Conservation (phyloP, 2,113 vertebrate species). For the Pycnonotus jocosus region DNA sequence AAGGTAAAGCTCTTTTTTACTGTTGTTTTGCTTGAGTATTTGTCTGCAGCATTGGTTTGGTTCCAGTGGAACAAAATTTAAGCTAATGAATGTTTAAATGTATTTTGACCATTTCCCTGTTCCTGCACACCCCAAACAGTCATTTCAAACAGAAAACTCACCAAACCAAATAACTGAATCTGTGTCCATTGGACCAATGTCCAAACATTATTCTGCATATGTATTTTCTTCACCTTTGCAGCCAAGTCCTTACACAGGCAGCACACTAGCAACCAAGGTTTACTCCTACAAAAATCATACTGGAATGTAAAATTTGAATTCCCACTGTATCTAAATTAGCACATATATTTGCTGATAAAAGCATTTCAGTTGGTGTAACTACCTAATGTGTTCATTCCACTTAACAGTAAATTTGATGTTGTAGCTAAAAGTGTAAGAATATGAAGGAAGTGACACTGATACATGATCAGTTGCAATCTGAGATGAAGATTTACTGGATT, state of each 20-base stretch:
- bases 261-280: background rate
- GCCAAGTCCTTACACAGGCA: background rate
- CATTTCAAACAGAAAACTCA: background rate
- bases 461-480: background rate
- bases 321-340: background rate
- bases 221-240: background rate
- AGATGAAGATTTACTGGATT: background rate
- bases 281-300: background rate
- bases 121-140: background rate
- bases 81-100: background rate
- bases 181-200: background rate
- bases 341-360: background rate
- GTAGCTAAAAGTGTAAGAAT: background rate
- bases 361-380: background rate
- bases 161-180: background rate
- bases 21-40: background rate
- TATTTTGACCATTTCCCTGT: background rate
- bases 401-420: background rate
- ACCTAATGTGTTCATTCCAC: background rate
- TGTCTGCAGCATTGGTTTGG: background rate
- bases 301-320: background rate
- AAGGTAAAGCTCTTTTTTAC: background rate
- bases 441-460: background rate
- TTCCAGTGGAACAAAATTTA: background rate
- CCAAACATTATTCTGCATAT: background rate